Percentiles rank a stretch among this genome's conserved stretches.
phyloP scores from a whole-genome alignment of 2,888 invertebrate species.

The Lysandra bellargus region DNA sequence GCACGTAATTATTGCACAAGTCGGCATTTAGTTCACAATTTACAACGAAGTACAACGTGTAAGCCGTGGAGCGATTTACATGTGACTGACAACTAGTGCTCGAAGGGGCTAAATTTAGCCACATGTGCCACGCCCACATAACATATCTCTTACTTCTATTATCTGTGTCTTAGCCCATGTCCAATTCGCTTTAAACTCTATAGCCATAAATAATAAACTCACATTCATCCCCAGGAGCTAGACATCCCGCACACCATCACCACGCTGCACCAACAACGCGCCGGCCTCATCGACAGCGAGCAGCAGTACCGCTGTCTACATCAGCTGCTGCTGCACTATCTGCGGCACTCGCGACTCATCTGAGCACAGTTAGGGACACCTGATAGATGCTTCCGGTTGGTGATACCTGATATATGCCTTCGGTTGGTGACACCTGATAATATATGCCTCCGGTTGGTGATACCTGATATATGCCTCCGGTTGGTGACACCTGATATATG shows the following conservation, averaged over 20 bases:
- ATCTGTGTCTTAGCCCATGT: too few species aligned
- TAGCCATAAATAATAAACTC: not conserved
- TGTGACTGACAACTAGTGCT: too few species aligned
- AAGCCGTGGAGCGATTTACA: too few species aligned
- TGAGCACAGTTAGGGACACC: slow-evolving; percentile 50
- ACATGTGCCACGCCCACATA: too few species aligned
- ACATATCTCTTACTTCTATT: too few species aligned
- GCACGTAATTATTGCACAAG: too few species aligned
- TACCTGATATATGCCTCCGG: not conserved
- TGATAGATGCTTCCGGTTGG: not conserved
- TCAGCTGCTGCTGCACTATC: slow-evolving; percentile 89
- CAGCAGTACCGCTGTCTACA: slow-evolving; percentile 95
- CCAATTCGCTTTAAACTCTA: not conserved
- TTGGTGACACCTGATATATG: not conserved
- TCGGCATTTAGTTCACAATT: too few species aligned
- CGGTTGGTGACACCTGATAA: not conserved
- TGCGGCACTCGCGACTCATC: slow-evolving; percentile 93
- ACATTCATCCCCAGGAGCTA: slow-evolving; percentile 82
- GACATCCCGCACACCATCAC: slow-evolving; percentile 91
- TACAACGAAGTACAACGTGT: too few species aligned
- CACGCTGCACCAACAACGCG: slow-evolving; percentile 91
- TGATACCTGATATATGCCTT: not conserved
- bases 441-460: not conserved
- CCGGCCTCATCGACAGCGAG: slow-evolving; percentile 92
- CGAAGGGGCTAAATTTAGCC: too few species aligned